These are phyloP conservation scores for Neelides folsomi DNA, from an alignment of 2,888 invertebrate species.

Conservation along the genomic window DNA sequence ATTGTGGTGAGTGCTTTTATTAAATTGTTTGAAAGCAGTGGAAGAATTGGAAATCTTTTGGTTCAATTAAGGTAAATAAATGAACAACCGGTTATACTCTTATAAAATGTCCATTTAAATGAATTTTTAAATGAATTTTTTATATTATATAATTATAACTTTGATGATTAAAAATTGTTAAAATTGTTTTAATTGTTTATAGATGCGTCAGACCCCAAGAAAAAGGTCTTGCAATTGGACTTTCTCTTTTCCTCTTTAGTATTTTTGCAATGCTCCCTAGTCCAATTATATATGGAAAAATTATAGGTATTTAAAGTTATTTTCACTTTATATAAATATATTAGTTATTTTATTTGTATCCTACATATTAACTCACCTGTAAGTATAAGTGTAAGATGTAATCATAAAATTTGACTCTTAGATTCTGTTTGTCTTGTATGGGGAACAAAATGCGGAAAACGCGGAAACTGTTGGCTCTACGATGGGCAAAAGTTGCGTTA, in stretches of 20 bases:
- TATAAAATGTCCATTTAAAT: too few species aligned
- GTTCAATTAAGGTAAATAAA: constrained; percentile 46
- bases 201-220: constrained; percentile 48
- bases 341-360: too few species aligned
- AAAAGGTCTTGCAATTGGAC: constrained; percentile 52
- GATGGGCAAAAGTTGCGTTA: constrained; percentile 22
- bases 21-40: constrained; percentile 50
- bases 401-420: constrained; percentile 1
- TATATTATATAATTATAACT: too few species aligned
- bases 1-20: constrained; percentile 37
- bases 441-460: constrained; percentile 22
- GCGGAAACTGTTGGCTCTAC: constrained; percentile 28
- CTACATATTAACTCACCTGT: too few species aligned
- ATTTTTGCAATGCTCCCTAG: constrained; percentile 54
- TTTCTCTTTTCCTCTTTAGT: constrained; percentile 48
- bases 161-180: not conserved
- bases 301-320: constrained; percentile 51
- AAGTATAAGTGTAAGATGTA: not conserved
- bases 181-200: constrained; percentile 8
- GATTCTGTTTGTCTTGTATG: constrained; percentile 25
- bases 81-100: not conserved
- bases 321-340: too few species aligned
- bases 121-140: too few species aligned
- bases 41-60: constrained; percentile 51
- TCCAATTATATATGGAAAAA: constrained; percentile 55